Conservation (phyloP, 2,113 vertebrate genomes). For the Murina feae region DNA sequence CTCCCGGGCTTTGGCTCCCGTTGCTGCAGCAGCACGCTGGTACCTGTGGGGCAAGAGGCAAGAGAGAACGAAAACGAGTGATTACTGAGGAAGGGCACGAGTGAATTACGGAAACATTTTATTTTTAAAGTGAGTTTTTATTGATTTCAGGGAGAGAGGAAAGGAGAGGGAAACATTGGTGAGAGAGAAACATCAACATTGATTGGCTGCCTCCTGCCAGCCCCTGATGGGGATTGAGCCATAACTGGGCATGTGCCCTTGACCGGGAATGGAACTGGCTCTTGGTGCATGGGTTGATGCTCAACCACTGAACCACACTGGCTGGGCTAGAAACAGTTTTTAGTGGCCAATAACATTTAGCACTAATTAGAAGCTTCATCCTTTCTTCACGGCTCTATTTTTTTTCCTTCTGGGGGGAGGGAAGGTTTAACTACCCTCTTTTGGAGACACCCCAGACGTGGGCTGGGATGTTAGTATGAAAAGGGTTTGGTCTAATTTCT, state of each 20-base stretch:
- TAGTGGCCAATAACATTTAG: background rate
- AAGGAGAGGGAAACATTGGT: too few relatives aligned
- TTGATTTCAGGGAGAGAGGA: too few relatives aligned
- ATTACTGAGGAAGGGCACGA: background rate
- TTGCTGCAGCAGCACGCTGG: slow-evolving; percentile 74
- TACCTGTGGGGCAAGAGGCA: slow-evolving; percentile 61
- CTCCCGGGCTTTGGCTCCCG: slow-evolving; percentile 54
- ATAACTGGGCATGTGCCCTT: too few relatives aligned
- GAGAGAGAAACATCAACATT: too few relatives aligned
- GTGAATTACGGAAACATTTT: background rate
- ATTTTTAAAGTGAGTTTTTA: too few relatives aligned
- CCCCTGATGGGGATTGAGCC: too few relatives aligned
- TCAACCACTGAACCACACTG: too few relatives aligned
- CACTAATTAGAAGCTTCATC: background rate
- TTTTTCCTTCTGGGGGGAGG: background rate
- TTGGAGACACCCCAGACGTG: background rate
- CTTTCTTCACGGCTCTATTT: background rate
- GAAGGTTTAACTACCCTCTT: background rate
- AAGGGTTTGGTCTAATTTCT: background rate
- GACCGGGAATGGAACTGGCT: too few relatives aligned
- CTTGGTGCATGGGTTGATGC: too few relatives aligned
- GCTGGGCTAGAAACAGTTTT: background rate
- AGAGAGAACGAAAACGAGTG: rapidly evolving
- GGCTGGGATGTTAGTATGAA: background rate
- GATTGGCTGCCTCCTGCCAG: too few relatives aligned